Conservation (phyloP, 2,888 invertebrate genomes). For the Drosophila dives region DNA sequence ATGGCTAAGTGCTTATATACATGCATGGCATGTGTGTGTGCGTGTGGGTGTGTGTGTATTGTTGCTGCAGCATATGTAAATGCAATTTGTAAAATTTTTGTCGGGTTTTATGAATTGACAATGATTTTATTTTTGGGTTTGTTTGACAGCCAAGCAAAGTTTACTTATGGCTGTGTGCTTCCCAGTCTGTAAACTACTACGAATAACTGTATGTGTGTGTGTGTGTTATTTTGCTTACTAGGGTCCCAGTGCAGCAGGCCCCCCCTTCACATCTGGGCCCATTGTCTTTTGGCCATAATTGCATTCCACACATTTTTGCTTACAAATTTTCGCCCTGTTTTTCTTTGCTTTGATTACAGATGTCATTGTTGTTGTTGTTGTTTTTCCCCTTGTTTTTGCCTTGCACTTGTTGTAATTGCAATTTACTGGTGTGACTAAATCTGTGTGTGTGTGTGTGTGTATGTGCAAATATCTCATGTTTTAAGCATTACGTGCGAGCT, state of each 20-base stretch:
- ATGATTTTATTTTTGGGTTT: slow-evolving; percentile 77
- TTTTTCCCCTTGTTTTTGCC: slow-evolving; percentile 34
- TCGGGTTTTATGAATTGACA: slow-evolving; percentile 78
- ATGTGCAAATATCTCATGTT: slow-evolving; percentile 54
- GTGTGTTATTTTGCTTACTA: slow-evolving; percentile 48
- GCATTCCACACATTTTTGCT: slow-evolving; percentile 65
- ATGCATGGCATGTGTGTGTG: slow-evolving; percentile 11
- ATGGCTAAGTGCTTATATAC: slow-evolving; percentile 35
- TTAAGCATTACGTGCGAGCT: slow-evolving; percentile 65
- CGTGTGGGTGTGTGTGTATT: slow-evolving; percentile 15
- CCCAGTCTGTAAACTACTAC: slow-evolving; percentile 57
- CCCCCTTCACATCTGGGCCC: slow-evolving; percentile 1
- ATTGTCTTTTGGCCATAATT: slow-evolving; percentile 67
- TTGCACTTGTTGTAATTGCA: slow-evolving; percentile 76
- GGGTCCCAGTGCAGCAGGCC: not conserved
- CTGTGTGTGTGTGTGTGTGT: slow-evolving; percentile 3
- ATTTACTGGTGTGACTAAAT: slow-evolving; percentile 51
- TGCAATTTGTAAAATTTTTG: slow-evolving; percentile 77
- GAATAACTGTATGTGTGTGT: slow-evolving; percentile 43
- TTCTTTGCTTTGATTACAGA: slow-evolving; percentile 66
- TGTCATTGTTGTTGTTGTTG: slow-evolving; percentile 36
- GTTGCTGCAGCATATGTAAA: slow-evolving; percentile 70
- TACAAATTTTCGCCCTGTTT: slow-evolving; percentile 44
- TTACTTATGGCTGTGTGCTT: slow-evolving; percentile 23
- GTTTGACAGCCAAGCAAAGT: slow-evolving; percentile 64